Base-by-base conservation (phyloP, 2,113 vertebrate species). In the Sturnira hondurensis region DNA sequence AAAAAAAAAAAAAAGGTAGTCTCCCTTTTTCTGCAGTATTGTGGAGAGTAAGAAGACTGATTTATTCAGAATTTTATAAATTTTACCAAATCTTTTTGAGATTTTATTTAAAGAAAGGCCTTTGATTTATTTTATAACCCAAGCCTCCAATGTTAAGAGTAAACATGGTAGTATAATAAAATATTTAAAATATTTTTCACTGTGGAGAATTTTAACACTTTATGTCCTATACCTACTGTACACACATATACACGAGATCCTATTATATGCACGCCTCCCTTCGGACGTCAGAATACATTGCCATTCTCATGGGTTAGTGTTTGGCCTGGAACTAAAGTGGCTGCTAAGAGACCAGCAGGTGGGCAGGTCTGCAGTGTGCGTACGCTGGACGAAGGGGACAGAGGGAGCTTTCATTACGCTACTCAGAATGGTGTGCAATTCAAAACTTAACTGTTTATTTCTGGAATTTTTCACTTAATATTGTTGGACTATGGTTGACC, bases 161-260 rank as follows among this genome's bases (percentile, higher is more conserved):
- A 68, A 93, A 74, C 22, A 90, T 26, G 54, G 12, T 76, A 86
- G 7, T 71, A 68, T 65, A 85, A 36, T 71, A 87, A 92, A 61
- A 7, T 68, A 92, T 63, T 80, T 6, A 90, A 84, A 92, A 56
- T 76, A 33, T n/a, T 76, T 96, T 92, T 80, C 78, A 76, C 4
- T 86, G 28, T 90, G n/a, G n/a, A 80, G 47, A 96, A 74, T 92
- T 93, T 89, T 86, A 89, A 89, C 16, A 70, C 16, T 43, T 77
- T 86, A 65, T 87, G 81, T 81, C 33, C 31, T 82, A 24, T 5
- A 65, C 1, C 58, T 20, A 31, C 12, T 63, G 26, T 63, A 28
- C 47, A 26, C 7, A 87, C n/a, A 70, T 5, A 45, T 15, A 58
- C 16, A 26, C 3, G 41, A 89, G 47, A 88, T 74, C 31, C 50